phyloP scores from a whole-genome alignment of 2,888 invertebrate species.

The Drosophila pseudotalamancana region DNA sequence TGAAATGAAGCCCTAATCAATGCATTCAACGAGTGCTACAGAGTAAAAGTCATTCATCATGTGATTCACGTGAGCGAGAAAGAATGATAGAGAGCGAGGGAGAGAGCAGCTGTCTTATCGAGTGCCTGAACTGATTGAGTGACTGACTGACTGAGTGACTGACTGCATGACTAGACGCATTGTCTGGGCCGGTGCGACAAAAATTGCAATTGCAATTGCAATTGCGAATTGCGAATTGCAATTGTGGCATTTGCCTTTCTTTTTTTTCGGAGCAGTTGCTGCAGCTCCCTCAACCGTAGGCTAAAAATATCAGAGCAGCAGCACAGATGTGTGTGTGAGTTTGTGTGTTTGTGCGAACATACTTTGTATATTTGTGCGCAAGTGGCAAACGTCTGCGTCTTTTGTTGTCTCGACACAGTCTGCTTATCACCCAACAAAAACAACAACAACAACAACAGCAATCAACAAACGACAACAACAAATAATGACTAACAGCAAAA shows the following conservation, averaged over 20 bases:
- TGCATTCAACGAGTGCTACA: conserved; percentile 33
- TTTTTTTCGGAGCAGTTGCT: conserved; percentile 37
- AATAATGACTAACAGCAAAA: conserved; percentile 67
- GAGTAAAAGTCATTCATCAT: conserved; percentile 48
- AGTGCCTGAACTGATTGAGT: conserved; percentile 23
- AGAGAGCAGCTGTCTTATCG: conserved; percentile 23
- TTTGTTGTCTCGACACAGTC: conserved; percentile 80
- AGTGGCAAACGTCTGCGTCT: conserved; percentile 75
- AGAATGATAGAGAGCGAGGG: neutral
- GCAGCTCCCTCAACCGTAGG: conserved; percentile 48
- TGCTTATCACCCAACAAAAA: conserved; percentile 67
- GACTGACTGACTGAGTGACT: conserved; percentile 53
- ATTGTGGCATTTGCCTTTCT: conserved; percentile 46
- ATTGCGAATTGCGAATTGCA: conserved; percentile 28
- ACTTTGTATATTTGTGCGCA: conserved; percentile 49
- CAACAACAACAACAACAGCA: conserved; percentile 21
- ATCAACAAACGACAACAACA: conserved; percentile 30
- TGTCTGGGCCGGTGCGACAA: conserved; percentile 56
- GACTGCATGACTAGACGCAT: conserved; percentile 68
- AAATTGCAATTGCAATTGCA: conserved; percentile 41
- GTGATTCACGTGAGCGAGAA: conserved; percentile 17
- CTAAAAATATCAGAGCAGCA: conserved; percentile 51
- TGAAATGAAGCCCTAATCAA: conserved; percentile 50
- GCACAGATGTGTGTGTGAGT: conserved; percentile 12
- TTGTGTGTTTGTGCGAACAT: conserved; percentile 5